Evolutionary conservation across 2,113 vertebrate species (phyloP), one percentile per base, ranked within the genome.

Genomic region (Sceloporus undulatus): DNA sequence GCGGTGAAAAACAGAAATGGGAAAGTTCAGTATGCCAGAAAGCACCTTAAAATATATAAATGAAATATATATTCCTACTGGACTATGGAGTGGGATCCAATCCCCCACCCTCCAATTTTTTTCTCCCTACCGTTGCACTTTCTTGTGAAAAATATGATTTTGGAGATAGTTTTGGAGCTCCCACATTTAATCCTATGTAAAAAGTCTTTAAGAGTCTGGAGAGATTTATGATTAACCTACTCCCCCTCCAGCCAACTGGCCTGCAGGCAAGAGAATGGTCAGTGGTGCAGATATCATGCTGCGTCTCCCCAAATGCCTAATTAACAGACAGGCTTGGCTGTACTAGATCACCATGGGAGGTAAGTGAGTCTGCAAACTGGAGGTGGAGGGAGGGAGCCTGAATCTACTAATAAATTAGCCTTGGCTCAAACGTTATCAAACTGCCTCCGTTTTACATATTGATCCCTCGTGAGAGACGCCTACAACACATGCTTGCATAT

Each of bases 241-340:
- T 85, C 68, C 76, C 83, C 90, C 81, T 79, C 56, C 77, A 82
- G 90, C 71, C 85, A 82, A 78, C 84, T 82, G 90, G 48, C 86
- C 92, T 42, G 76, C 82, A 85, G 92, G 88, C 90, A 88, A 83
- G 62, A 59, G 81, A 82, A 66, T 80, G 80, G 78, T 83, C 86
- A 85, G 54, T 82, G 82, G 79, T 80, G 74, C 80, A 77, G 86
- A 75, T 84, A 75, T 91, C 90, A 85, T 62, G 80, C 86, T 81
- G 84, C 38, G 75, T 79, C 56, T 93, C 92, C 92, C 92, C 81
- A 54, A 91, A 88, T 77, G 65, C 90, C 90, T 87, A 90, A 90
- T 93, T 91, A 93, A 82, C 84, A 90, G 83, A 54, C 74, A 86
- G 88, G 81, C 77, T 29, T 91, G 88, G 65, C 82, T 80, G 75